A percentile compares a stretch with the other conserved stretches of the same genome.
Evolutionary conservation across 2,113 vertebrate genomes (phyloP).

Genomic region (Ahaetulla prasina): DNA sequence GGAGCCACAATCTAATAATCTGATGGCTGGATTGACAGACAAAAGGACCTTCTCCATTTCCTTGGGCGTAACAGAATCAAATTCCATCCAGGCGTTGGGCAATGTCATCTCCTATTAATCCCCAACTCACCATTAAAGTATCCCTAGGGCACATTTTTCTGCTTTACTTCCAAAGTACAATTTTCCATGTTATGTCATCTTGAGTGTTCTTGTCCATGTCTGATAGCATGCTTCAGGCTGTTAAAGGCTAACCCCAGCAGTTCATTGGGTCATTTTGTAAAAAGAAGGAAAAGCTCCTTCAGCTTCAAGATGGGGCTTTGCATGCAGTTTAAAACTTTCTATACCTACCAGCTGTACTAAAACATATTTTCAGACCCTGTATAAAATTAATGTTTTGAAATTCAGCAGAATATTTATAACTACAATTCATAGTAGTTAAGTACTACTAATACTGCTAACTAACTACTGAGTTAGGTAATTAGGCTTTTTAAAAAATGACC

Average conservation of each 20-base stretch:
- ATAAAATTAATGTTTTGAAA: neutral
- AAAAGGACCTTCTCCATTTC: neutral
- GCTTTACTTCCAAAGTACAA: neutral
- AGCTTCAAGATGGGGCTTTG: neutral
- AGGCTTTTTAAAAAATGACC: neutral
- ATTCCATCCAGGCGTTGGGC: neutral
- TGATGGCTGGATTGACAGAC: neutral
- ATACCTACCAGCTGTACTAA: neutral
- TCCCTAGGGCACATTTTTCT: neutral
- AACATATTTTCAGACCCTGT: neutral
- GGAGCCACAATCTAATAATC: neutral
- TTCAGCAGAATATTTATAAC: neutral
- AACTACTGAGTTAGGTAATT: neutral
- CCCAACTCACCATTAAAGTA: neutral
- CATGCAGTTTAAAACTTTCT: neutral
- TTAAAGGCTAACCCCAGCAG: neutral
- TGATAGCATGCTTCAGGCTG: neutral
- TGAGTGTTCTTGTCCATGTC: neutral
- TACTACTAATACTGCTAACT: neutral
- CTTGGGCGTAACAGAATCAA: neutral
- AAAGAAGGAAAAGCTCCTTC: neutral
- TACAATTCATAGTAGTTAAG: neutral
- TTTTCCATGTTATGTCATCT: neutral
- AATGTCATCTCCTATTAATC: neutral
- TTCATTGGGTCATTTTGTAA: neutral